phyloP scores from a whole-genome alignment of 2,888 invertebrate genomes.

The Amorpha juglandis region DNA sequence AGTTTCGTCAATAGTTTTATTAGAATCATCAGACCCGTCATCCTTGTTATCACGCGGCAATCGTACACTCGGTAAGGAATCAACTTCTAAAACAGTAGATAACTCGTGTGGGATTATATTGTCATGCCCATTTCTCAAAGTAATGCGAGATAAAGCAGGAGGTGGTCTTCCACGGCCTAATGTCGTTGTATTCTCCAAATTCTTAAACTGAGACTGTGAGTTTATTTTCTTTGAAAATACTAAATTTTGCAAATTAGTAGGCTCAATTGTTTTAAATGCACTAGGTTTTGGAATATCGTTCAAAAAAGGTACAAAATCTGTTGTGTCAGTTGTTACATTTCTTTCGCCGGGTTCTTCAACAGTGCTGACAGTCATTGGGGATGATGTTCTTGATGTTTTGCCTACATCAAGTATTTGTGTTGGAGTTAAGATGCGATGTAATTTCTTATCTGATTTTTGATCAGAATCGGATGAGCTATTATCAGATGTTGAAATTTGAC shows the following conservation, averaged over 20 bases:
- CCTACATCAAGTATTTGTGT: constrained; percentile 33
- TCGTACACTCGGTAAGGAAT: constrained; percentile 85
- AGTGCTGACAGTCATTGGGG: constrained; percentile 35
- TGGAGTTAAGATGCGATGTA: constrained; percentile 34
- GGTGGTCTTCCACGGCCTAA: constrained; percentile 67
- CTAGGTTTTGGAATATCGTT: constrained; percentile 66
- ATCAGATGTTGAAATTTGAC: constrained; percentile 70
- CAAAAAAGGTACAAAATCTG: constrained; percentile 58
- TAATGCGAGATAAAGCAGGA: constrained; percentile 69
- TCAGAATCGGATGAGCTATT: constrained; percentile 66
- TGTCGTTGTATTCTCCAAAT: constrained; percentile 23
- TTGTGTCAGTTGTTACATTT: constrained; percentile 33
- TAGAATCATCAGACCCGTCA: constrained; percentile 43
- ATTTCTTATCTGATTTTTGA: constrained; percentile 54
- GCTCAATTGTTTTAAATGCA: constrained; percentile 40
- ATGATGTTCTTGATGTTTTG: constrained; percentile 35
- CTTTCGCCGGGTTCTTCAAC: constrained; percentile 33
- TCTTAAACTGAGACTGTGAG: constrained; percentile 33
- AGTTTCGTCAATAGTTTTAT: constrained; percentile 35
- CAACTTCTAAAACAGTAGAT: constrained; percentile 88
- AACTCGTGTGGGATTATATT: constrained; percentile 83
- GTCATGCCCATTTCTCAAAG: constrained; percentile 65
- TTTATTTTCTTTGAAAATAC: constrained; percentile 35
- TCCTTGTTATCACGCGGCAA: constrained; percentile 53
- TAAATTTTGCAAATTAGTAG: constrained; percentile 25